Conservation (phyloP, 1,140 invertebrate species). For the Babylonia areolata region DNA sequence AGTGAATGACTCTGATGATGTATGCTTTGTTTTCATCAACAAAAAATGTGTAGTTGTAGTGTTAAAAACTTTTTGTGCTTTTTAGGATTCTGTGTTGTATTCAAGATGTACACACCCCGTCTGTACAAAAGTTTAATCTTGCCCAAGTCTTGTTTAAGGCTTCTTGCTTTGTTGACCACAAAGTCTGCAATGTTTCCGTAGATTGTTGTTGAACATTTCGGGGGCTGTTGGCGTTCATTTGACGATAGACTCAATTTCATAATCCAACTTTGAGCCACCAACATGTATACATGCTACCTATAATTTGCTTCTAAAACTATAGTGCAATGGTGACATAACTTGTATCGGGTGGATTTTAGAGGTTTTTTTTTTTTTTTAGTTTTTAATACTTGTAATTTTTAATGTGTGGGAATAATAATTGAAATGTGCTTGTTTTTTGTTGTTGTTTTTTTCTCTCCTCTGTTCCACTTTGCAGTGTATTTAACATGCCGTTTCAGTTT, state of each 20-base stretch:
- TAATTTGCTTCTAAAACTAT: slow-evolving; percentile 1
- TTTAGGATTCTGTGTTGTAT: not conserved
- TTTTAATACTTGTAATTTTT: not conserved
- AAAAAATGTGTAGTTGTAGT: too few species aligned
- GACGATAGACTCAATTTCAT: not conserved
- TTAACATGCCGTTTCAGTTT: not conserved
- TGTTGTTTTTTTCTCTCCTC: not conserved
- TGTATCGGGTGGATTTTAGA: too few species aligned
- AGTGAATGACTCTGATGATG: too few species aligned
- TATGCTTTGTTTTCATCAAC: too few species aligned
- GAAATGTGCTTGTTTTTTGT: slow-evolving; percentile 5
- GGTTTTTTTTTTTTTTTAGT: slow-evolving; percentile 5
- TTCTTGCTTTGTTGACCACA: not conserved
- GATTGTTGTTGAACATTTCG: not conserved
- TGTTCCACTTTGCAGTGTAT: not conserved
- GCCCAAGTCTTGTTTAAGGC: not conserved
- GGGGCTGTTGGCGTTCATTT: not conserved
- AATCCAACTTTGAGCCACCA: not conserved
- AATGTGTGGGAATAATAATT: not conserved
- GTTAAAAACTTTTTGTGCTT: too few species aligned
- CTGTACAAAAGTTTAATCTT: not conserved
- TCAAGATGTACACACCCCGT: not conserved
- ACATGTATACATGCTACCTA: too few species aligned
- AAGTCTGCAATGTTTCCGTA: not conserved
- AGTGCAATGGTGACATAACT: slow-evolving; percentile 33